Percentiles rank a stretch among this genome's conserved stretches.
Conservation (phyloP, 2,888 invertebrate species). For the Taphrorychus bicolor region DNA sequence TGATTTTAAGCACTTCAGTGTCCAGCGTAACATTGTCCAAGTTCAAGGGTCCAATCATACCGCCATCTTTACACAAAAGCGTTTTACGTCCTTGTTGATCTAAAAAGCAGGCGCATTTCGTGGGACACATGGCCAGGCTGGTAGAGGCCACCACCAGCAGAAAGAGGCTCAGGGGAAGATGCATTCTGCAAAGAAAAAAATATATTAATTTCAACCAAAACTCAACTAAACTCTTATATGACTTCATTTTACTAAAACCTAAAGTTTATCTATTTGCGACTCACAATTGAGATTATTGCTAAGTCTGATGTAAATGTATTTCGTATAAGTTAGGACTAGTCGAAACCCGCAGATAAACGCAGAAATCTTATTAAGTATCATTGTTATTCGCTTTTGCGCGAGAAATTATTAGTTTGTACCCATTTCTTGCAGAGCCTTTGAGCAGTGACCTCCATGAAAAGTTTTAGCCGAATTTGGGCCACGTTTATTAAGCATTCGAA, state of each 20-base stretch:
- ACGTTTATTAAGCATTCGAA: neutral
- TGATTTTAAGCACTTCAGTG: conserved; percentile 69
- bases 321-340: conserved; percentile 17
- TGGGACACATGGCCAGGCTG: conserved; percentile 63
- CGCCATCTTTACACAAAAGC: conserved; percentile 68
- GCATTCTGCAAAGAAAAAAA: conserved; percentile 47
- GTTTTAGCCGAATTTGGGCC: neutral
- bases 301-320: conserved; percentile 12
- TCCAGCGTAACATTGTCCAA: conserved; percentile 66
- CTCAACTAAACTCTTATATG: neutral
- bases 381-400: neutral
- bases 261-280: too few species aligned
- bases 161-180: conserved; percentile 29
- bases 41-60: conserved; percentile 69
- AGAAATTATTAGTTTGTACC: neutral
- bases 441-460: too few species aligned
- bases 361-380: conserved; percentile 9
- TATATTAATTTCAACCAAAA: neutral
- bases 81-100: conserved; percentile 66
- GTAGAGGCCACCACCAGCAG: conserved; percentile 29
- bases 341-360: conserved; percentile 17
- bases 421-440: neutral
- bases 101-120: conserved; percentile 67
- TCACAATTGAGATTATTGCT: neutral
- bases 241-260: neutral